These are phyloP conservation scores for Gallinago jamesoni DNA, from an alignment of 2,113 vertebrate genomes.

Conservation along the genomic window DNA sequence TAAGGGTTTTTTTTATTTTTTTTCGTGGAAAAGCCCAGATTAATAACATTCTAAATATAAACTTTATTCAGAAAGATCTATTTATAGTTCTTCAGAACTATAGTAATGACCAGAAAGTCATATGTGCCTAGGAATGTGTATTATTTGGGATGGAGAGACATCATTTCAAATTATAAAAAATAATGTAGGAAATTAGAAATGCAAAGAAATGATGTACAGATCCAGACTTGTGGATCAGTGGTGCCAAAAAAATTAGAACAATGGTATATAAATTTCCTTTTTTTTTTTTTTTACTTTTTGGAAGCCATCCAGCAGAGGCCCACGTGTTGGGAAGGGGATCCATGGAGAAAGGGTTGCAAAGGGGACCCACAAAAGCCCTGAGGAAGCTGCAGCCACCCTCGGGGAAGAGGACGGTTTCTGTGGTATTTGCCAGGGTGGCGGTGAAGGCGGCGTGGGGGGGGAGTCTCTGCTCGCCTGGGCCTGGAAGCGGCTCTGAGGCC, in stretches of 20 bases:
- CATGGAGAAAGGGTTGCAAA: neutral
- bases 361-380: neutral
- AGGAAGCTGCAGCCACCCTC: neutral
- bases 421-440: accelerated
- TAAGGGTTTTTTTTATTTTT: neutral
- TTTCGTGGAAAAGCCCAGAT: neutral
- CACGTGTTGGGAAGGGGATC: accelerated
- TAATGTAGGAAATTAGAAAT: neutral
- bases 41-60: neutral
- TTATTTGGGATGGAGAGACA: neutral
- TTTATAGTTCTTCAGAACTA: neutral
- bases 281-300: too few species aligned
- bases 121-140: neutral
- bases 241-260: neutral
- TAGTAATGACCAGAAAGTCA: neutral
- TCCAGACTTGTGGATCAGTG: neutral
- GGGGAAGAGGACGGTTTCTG: neutral
- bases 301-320: neutral
- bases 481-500: neutral
- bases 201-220: neutral
- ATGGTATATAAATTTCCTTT: neutral
- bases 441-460: too few species aligned
- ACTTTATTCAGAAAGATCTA: neutral
- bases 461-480: accelerated
- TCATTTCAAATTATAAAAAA: neutral